These are phyloP conservation scores for Enteromius argenteus DNA, from an alignment of 2,797 vertebrate species.

Conservation along the genomic window DNA sequence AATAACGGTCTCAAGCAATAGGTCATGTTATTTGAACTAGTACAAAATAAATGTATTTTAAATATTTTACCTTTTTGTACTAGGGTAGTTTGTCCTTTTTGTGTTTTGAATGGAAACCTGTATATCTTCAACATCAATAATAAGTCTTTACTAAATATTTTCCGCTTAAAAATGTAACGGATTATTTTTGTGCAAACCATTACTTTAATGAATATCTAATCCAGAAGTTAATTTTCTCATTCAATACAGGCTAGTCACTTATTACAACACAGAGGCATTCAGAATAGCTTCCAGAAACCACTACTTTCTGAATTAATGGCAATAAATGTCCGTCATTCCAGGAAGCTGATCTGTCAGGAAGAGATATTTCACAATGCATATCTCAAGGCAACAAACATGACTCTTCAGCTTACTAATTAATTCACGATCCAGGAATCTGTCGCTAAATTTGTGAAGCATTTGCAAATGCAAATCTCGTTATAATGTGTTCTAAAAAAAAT, in stretches of 20 bases:
- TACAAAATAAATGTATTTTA: background rate
- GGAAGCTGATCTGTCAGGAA: background rate
- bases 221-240: slow-evolving; percentile 3
- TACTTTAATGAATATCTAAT: slow-evolving; percentile 19
- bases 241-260: slow-evolving; percentile 17
- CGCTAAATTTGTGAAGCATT: background rate
- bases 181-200: background rate
- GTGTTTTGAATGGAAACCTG: background rate
- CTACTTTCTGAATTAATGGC: background rate
- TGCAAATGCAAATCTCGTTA: background rate
- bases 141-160: background rate
- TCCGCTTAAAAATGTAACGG: background rate
- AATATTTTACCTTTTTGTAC: background rate
- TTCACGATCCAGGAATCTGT: background rate
- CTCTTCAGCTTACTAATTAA: background rate
- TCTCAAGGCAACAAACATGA: background rate
- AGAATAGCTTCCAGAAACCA: background rate
- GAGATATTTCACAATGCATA: background rate
- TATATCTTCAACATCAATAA: background rate
- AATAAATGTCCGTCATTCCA: background rate
- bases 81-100: background rate
- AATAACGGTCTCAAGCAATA: background rate
- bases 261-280: slow-evolving; percentile 7
- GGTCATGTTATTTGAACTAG: background rate
- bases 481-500: background rate